Evolutionary conservation across 64 coral and sea anemone genomes (phyloP), one percentile per base, ranked within the genome.

Genomic region (Montipora capricornis): DNA sequence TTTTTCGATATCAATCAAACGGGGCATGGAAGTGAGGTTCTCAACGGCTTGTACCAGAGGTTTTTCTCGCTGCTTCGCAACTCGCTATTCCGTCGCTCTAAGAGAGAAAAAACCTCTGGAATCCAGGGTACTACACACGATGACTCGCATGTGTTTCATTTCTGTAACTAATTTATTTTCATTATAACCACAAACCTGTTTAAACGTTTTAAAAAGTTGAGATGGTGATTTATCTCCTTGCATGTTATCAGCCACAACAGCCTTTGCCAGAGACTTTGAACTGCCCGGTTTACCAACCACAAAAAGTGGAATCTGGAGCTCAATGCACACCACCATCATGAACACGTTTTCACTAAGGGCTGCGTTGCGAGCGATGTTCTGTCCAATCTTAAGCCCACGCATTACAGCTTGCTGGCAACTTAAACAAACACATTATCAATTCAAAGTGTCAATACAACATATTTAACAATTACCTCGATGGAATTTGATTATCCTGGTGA

Each of bases 301-400:
- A 77, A 96, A 96, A 14, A 96, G 49, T 53, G 93, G 89, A 59
- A 94, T 98, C 66, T 93, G 76, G 79, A 94, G 93, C 80, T 95
- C 90, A 59, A 91, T 88, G 61, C 94, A 95, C 26, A 95, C 89
- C 26, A 91, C 89, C 94, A 95, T 95, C 94, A 95, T 95, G 12
- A 95, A 95, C 15, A 95, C 93, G 45, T 98, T 98, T 75, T 98
- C 93, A 76, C 80, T 93, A n/a, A 98, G 78, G 4, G 96, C 96
- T 44, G 19, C 91, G 78, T 98, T 98, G 81, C 93, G 50, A 17
- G 96, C 96, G 37, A 98, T 98, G 90, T 95, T 98, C 1, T 90
- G 84, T 5, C 93, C 96, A 82, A 98, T 90, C 44, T 89, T 83
- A 20, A 98, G 71, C 20, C 95, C 79, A 19, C 81, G 62, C 81